phyloP scores from a whole-genome alignment of 2,888 invertebrate genomes.

The Eupithecia exiguata region DNA sequence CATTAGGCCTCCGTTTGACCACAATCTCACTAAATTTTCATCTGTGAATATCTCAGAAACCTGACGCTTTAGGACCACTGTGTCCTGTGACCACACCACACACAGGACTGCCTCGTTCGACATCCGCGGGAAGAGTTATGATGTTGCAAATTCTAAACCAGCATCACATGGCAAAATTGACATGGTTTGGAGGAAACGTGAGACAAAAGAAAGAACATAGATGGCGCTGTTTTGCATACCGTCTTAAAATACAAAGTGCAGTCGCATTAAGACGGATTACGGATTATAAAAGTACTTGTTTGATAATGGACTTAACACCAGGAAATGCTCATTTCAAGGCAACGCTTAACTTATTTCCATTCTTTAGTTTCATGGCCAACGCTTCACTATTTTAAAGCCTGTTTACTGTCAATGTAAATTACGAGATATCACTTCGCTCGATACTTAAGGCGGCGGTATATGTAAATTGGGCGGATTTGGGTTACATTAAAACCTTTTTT shows the following conservation, averaged over 20 bases:
- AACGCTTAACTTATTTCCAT: not conserved
- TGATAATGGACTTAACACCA: slow-evolving; percentile 28
- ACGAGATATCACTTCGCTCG: not conserved
- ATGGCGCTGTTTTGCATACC: not conserved
- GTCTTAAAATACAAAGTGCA: not conserved
- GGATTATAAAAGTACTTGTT: not conserved
- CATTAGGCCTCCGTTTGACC: too few relatives aligned
- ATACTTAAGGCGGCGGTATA: not conserved
- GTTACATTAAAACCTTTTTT: too few relatives aligned
- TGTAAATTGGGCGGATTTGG: too few relatives aligned
- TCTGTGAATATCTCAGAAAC: too few relatives aligned
- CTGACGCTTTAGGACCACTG: too few relatives aligned
- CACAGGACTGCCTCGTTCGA: too few relatives aligned
- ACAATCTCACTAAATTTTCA: too few relatives aligned
- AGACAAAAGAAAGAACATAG: not conserved
- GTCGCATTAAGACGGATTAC: not conserved
- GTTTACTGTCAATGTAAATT: not conserved
- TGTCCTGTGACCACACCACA: too few relatives aligned
- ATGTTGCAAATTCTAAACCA: too few relatives aligned
- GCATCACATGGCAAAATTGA: too few relatives aligned
- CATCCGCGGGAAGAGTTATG: too few relatives aligned
- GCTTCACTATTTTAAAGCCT: not conserved
- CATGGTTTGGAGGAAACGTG: not conserved
- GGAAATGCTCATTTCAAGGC: slow-evolving; percentile 14
- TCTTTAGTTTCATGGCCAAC: not conserved